Percentiles rank a stretch among this genome's conserved stretches.
Conservation (phyloP, 2,888 invertebrate genomes). For the Dione juno region DNA sequence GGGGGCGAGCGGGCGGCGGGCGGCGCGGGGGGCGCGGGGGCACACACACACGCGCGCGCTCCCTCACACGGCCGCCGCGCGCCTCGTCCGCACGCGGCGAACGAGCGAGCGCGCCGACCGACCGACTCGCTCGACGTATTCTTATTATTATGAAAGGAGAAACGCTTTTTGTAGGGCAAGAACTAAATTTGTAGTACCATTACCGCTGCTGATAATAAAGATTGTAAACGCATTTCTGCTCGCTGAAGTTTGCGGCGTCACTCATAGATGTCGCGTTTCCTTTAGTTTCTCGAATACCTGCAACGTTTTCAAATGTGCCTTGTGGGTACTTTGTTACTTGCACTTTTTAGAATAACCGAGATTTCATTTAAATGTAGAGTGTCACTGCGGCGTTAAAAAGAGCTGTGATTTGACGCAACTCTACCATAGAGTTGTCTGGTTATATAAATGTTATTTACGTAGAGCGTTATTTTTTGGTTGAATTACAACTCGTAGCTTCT, state of each 20-base stretch:
- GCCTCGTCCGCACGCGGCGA: constrained; percentile 74
- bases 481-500: neutral
- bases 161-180: constrained; percentile 84
- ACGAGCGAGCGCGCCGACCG: constrained; percentile 78
- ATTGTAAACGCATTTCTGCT: constrained; percentile 80
- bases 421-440: constrained; percentile 33
- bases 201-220: constrained; percentile 79
- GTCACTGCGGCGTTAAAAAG: constrained; percentile 37
- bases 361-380: constrained; percentile 37
- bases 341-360: constrained; percentile 34
- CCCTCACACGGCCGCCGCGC: constrained; percentile 59
- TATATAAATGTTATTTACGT: constrained; percentile 33
- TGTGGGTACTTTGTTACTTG: constrained; percentile 28
- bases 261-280: constrained; percentile 80
- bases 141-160: constrained; percentile 85
- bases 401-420: constrained; percentile 29
- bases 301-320: constrained; percentile 37
- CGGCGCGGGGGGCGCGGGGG: constrained; percentile 47
- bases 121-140: constrained; percentile 84
- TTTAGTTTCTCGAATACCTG: constrained; percentile 46
- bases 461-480: neutral
- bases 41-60: constrained; percentile 53
- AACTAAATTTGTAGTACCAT: constrained; percentile 82
- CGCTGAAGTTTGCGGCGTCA: constrained; percentile 74
- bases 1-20: constrained; percentile 53